Conservation (phyloP, 2,797 vertebrate species). For the Myotis planiceps region DNA sequence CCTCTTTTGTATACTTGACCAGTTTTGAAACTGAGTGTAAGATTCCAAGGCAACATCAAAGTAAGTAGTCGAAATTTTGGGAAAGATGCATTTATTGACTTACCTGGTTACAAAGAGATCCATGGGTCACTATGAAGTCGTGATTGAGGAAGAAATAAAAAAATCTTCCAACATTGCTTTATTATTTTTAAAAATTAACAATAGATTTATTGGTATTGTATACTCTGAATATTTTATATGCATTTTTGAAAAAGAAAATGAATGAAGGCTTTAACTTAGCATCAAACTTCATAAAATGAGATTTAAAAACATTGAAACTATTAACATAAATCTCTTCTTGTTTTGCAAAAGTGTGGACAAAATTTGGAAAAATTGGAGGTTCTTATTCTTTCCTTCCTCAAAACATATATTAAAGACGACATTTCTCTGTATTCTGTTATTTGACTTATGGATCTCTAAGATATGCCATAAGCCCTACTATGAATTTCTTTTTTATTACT, state of each 20-base stretch:
- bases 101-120: background rate
- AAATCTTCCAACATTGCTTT: background rate
- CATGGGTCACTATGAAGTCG: background rate
- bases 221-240: background rate
- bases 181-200: slow-evolving; percentile 39
- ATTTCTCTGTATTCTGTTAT: slow-evolving; percentile 37
- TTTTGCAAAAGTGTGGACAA: slow-evolving; percentile 7
- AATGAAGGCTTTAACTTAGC: slow-evolving; percentile 21
- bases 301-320: background rate
- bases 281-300: background rate
- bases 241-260: slow-evolving; percentile 35
- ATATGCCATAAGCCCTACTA: slow-evolving; percentile 13
- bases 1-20: slow-evolving; percentile 63
- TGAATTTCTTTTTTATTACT: slow-evolving; percentile 3
- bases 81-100: slow-evolving; percentile 50
- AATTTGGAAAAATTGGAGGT: background rate
- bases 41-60: slow-evolving; percentile 50
- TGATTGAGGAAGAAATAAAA: background rate
- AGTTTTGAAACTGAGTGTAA: slow-evolving; percentile 57
- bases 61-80: slow-evolving; percentile 34
- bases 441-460: slow-evolving; percentile 58
- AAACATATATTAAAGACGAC: background rate
- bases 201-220: background rate
- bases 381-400: slow-evolving; percentile 2
- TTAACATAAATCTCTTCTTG: slow-evolving; percentile 24